A percentile compares a stretch with the other conserved stretches of the same genome.
phyloP scores from a whole-genome alignment of 2,888 invertebrate genomes.

The Tortrix viridana region DNA sequence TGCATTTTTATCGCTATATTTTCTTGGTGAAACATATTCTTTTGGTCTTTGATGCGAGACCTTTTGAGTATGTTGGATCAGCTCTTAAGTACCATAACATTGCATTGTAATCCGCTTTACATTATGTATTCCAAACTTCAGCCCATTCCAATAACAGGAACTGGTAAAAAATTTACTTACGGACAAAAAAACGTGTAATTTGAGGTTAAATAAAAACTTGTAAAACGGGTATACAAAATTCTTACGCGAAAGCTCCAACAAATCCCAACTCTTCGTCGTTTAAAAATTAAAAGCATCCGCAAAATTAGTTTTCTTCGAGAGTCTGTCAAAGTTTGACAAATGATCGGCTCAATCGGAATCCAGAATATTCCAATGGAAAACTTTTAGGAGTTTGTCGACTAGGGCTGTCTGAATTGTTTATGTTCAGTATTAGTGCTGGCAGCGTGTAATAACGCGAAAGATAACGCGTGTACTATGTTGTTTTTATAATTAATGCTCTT shows the following conservation, averaged over 20 bases:
- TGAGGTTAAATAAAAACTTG: background rate
- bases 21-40: constrained; percentile 12
- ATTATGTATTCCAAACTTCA: background rate
- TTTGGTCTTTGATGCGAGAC: background rate
- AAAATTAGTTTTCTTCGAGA: constrained; percentile 26
- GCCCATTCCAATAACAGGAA: background rate
- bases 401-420: constrained; percentile 2
- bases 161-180: background rate
- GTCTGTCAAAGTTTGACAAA: constrained; percentile 23
- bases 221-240: too few relatives aligned
- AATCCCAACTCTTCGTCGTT: constrained; percentile 22
- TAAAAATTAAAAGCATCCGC: constrained; percentile 34
- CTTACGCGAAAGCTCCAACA: constrained; percentile 6
- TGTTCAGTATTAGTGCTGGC: too few relatives aligned
- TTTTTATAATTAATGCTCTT: too few relatives aligned
- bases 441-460: too few relatives aligned
- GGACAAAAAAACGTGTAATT: background rate
- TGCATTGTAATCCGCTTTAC: too few relatives aligned
- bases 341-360: constrained; percentile 32
- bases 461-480: too few relatives aligned
- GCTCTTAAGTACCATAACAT: too few relatives aligned
- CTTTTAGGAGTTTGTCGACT: constrained; percentile 3
- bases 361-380: constrained; percentile 18
- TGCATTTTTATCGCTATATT: constrained; percentile 28
- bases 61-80: background rate